Base-by-base conservation (phyloP, 2,888 invertebrate species). In the Orthosia gracilis region DNA sequence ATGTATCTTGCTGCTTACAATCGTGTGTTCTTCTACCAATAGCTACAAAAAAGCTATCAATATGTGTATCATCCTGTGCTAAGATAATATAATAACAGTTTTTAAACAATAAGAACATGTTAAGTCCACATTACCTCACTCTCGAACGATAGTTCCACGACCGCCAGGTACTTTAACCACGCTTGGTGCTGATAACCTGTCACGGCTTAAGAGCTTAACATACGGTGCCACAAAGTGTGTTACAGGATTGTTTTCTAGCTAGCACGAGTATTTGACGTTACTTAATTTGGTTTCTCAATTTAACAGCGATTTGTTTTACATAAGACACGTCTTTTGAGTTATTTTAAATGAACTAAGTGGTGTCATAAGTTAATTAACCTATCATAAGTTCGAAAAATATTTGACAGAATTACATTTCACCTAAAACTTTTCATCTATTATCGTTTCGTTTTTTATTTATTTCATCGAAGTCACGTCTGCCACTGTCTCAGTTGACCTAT, bases 211-310 rank as follows among this genome's bases (percentile, higher is more conserved):
- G 67, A 47, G 67, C 80, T 78, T 63, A 80, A 59, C 74, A 57
- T 57, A 72, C 61, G 50, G 31, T 64, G 31, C 40, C 9, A 31
- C 21, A 50, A 26, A 65, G 55, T 63, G 40, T 80, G 18, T 66
- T 63, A 73, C n/a, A 50, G 81, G 81, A 80, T 78, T 73, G 80
- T 67, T 80, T 80, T 73, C 49, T 57, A 66, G 13, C 55, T n/a
- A 18, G 61, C 31, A 26, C 21, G 18, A 5, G 15, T 63, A 45
- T 62, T 50, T 72, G 17, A 13, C 13, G n/a, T n/a, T 70, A 26
- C 17, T 26, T 76, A 64, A 26, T 72, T 72, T 72, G 15, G 13
- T 65, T 7, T 79, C 4, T 40, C 31, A 70, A 71, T 78, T 62
- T 57, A 57, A 57, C 61, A 57, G 7, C n/a, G 78, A 74, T 68